Evolutionary conservation across 2,113 vertebrate genomes (phyloP).

Genomic region (Lagenorhynchus albirostris): DNA sequence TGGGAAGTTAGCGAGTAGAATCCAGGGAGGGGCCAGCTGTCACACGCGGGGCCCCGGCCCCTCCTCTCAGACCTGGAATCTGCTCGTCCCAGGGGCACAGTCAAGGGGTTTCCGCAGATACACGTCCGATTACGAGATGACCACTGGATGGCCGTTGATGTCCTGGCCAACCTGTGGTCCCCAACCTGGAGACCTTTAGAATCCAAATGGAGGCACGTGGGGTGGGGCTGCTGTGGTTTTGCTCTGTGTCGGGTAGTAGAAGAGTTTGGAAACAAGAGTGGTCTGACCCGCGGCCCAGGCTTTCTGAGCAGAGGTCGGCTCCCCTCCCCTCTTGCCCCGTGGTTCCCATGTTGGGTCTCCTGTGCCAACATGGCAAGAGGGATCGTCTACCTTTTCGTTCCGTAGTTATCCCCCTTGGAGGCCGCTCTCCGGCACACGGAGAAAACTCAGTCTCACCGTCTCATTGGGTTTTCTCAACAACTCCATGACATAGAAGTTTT

Average conservation of each 20-base stretch:
- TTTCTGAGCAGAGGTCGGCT: background rate
- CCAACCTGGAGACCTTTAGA: background rate
- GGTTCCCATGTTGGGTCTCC: background rate
- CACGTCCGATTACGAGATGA: background rate
- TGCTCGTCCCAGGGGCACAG: background rate
- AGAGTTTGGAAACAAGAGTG: background rate
- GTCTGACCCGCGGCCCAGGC: background rate
- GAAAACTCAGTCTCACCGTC: background rate
- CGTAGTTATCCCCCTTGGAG: background rate
- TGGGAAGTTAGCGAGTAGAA: background rate
- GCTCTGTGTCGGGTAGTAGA: background rate
- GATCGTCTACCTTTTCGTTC: background rate
- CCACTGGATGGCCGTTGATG: background rate
- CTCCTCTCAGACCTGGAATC: background rate
- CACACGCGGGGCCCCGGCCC: rapidly evolving
- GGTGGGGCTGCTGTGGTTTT: no score
- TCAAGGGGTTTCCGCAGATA: background rate
- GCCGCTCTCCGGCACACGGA: background rate
- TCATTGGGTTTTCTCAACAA: background rate
- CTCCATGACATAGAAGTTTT: background rate
- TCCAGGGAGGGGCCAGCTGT: background rate
- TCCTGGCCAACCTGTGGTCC: background rate
- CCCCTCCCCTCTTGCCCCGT: background rate
- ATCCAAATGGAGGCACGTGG: background rate
- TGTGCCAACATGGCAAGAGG: background rate